Evolutionary conservation across 2,113 vertebrate genomes (phyloP).

Genomic region (Laterallus jamaicensis): DNA sequence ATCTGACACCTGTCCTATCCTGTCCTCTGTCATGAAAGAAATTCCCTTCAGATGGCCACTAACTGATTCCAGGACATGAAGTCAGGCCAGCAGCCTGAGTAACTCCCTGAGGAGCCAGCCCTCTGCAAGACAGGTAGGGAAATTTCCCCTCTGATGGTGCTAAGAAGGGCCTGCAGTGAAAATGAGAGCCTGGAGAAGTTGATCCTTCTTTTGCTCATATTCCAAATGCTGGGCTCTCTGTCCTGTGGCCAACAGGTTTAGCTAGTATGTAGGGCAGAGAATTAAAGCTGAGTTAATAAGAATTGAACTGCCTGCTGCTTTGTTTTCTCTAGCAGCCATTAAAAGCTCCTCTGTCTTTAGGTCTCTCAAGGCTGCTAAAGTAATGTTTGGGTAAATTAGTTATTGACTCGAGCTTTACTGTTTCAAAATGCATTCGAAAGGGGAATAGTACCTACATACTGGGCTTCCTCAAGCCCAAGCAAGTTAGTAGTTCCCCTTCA

Average conservation of each 20-base stretch:
- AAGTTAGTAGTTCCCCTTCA: not conserved
- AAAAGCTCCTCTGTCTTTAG: not conserved
- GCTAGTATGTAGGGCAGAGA: not conserved
- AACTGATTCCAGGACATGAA: not conserved
- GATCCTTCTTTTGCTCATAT: not conserved
- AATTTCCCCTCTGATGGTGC: not conserved
- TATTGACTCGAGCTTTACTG: not conserved
- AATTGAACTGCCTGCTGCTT: not conserved
- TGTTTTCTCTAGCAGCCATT: not conserved
- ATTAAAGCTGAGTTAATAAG: not conserved
- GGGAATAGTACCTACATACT: not conserved
- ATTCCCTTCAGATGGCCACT: not conserved
- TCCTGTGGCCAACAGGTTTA: not conserved
- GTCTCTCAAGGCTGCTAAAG: not conserved
- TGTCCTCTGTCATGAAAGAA: not conserved
- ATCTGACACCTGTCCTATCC: not conserved
- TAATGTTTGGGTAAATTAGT: not conserved
- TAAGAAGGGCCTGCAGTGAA: not conserved
- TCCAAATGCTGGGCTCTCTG: not conserved
- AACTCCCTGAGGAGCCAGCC: not conserved
- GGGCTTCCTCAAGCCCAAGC: not conserved
- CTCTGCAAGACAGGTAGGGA: not conserved
- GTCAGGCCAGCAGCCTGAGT: not conserved
- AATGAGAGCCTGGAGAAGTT: not conserved
- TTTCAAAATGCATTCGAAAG: not conserved